Evolutionary conservation across 30 jellyfish, hydroid and myxozoan genomes (phyloP), one percentile per base, ranked within the genome.

Genomic region (Rhopilema esculentum): DNA sequence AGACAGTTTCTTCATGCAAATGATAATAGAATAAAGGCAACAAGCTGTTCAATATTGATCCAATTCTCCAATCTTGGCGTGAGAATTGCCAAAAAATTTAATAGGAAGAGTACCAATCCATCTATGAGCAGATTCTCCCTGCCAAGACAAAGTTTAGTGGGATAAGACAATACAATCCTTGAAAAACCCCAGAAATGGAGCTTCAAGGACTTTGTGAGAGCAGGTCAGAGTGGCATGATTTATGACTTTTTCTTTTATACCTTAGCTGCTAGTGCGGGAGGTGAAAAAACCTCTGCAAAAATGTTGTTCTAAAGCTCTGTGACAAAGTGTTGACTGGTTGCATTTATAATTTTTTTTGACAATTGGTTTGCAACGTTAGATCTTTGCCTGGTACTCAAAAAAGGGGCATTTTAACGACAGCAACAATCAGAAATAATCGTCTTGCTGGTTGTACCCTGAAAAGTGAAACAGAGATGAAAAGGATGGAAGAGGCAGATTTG

Each of bases 131-230:
- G 57, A 89, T 89, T 57, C 72, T 73, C 22, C 90, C 90, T 1
- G 68, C 51, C 77, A 81, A n/a, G n/a, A n/a, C n/a, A n/a, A n/a
- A n/a, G n/a, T n/a, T n/a, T n/a, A n/a, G n/a, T n/a, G n/a, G n/a
- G 30, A 65, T 89, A 22, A 84, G 97, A 73, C 93, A 79, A 69
- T 88, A 88, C 66, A 53, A 31, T 74, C 95, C 90, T n/a, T 25
- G 77, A 76, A 66, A n/a, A 89, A 65, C 95, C 97, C 0, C 33
- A 24, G 19, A 82, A 89, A 64, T 69, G 95, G 90, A 95, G 84
- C 26, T 89, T 89, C 80, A 80, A 89, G 72, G 69, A 51, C 82
- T 61, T 89, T 74, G 85, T 72, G 16, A 27, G 95, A 22, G 74
- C 52, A 4, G 97, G 97, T 18, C 18, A 65, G 12, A 32, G 88